Conservation (phyloP, 2,888 invertebrate species). For the Epirrhoe tristata region DNA sequence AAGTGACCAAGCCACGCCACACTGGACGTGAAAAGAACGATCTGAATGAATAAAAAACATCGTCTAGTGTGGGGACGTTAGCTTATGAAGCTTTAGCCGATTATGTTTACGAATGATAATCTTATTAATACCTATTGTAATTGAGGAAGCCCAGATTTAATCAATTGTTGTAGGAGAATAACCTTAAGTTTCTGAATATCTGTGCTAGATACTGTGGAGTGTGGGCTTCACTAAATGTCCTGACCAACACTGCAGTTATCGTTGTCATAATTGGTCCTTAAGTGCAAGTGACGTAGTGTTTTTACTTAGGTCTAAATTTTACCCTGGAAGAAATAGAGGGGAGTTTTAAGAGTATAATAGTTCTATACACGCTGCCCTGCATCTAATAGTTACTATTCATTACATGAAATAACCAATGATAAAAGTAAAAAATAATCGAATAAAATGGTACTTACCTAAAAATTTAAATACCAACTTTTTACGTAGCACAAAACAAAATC, state of each 20-base stretch:
- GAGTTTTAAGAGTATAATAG: too few species aligned
- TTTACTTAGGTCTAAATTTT: too few species aligned
- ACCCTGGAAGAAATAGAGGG: too few species aligned
- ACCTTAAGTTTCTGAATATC: too few species aligned
- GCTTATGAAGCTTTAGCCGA: conserved; percentile 55
- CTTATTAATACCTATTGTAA: conserved; percentile 32
- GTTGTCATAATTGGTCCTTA: too few species aligned
- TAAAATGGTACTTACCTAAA: too few species aligned
- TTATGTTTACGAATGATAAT: conserved; percentile 47
- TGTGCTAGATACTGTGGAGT: too few species aligned
- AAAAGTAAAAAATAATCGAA: background rate
- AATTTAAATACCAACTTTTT: background rate
- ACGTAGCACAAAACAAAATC: conserved; percentile 47
- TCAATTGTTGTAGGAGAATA: background rate
- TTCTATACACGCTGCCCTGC: too few species aligned
- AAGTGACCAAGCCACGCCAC: conserved; percentile 75
- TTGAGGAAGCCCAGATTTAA: background rate
- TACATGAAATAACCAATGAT: background rate
- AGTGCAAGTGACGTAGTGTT: too few species aligned
- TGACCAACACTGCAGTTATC: too few species aligned
- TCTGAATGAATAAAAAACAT: conserved; percentile 63
- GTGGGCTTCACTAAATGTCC: too few species aligned
- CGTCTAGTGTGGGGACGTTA: conserved; percentile 58
- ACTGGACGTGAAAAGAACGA: conserved; percentile 65
- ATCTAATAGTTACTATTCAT: too few species aligned